A percentile compares a stretch with the other conserved stretches of the same genome.
phyloP scores from a whole-genome alignment of 37 sponge, comb jelly and placozoan species.

The Aplysina aerophoba region DNA sequence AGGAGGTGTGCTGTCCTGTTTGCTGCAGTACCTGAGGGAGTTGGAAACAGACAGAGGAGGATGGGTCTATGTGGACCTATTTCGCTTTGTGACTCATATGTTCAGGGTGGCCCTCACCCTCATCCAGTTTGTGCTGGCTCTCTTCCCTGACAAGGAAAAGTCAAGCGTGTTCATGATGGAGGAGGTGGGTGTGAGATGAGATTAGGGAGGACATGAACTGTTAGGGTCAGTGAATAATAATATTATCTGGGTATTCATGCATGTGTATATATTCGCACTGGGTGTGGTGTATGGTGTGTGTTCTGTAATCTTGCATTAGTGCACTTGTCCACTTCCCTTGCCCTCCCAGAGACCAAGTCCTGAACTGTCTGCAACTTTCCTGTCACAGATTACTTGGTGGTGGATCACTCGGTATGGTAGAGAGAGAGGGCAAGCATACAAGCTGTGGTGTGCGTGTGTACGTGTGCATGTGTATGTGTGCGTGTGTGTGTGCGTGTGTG shows the following conservation, averaged over 20 bases:
- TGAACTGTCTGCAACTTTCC: slow-evolving; percentile 58
- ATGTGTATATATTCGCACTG: too few species aligned
- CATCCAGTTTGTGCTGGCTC: slow-evolving; percentile 63
- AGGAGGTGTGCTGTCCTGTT: background rate
- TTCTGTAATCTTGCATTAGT: too few species aligned
- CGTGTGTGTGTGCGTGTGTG: too few species aligned
- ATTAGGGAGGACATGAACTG: too few species aligned
- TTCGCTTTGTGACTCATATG: slow-evolving; percentile 55
- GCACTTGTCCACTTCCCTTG: too few species aligned
- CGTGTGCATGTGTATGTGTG: too few species aligned
- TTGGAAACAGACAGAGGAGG: slow-evolving; percentile 10
- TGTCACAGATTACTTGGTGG: slow-evolving; percentile 77
- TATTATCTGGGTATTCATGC: too few species aligned
- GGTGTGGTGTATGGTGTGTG: too few species aligned
- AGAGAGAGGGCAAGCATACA: too few species aligned
- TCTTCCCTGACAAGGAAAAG: slow-evolving; percentile 62
- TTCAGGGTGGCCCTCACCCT: slow-evolving; percentile 38
- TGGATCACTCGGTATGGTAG: slow-evolving; percentile 48
- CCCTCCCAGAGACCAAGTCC: slow-evolving; percentile 59
- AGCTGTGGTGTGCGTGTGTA: too few species aligned
- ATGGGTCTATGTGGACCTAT: slow-evolving; percentile 35
- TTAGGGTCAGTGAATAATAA: too few species aligned
- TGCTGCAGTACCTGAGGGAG: background rate
- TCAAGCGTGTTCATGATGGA: background rate
- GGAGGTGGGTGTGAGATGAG: slow-evolving; percentile 1